Base-by-base conservation (phyloP, 2,888 invertebrate species). In the Gymnocheta viridis region DNA sequence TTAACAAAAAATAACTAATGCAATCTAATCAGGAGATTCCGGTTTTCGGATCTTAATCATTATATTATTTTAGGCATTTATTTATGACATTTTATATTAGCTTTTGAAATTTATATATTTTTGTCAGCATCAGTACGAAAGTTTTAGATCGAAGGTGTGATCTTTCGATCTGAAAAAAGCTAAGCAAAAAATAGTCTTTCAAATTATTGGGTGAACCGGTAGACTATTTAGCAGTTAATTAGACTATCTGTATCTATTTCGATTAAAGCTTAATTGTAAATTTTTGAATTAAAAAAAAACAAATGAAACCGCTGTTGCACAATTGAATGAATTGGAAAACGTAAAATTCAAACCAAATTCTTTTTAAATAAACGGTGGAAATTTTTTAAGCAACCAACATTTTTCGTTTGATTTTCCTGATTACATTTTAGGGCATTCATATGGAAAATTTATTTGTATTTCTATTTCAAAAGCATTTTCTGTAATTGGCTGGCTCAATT, bases 401-500 rank as follows among this genome's bases (percentile, higher is more conserved):
- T 38, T 38, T 54, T 27, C 35, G 2, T 19, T 32, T 7, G 10
- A 58, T 27, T 58, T 17, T 35, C 2, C 24, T 32, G n/a, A 56
- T 35, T 19, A 41, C 32, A 38, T 44, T 76, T 54, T 17, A 17
- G 29, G 1, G 1, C 35, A 32, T 17, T 51, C 12, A 27, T 35
- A 51, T 47, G 4, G 6, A 49, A 38, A n/a, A 35, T 66, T 49
- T 72, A 17, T 49, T 67, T 66, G 41, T 49, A n/a, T 41, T 67
- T 73, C 58, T 54, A 82, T 60, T 73, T 38, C 44, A 62, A 60
- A 72, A 77, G 17, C 49, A 58, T 77, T 82, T 73, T 60, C 29
- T 35, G 44, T 82, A 78, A 82, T 73, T 82, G 82, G 27, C 60
- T 60, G 32, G 24, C 67, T 67, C 82, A 82, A 78, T 82, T 82